Conservation (phyloP, 2,888 invertebrate genomes). For the Nephrotoma flavescens region DNA sequence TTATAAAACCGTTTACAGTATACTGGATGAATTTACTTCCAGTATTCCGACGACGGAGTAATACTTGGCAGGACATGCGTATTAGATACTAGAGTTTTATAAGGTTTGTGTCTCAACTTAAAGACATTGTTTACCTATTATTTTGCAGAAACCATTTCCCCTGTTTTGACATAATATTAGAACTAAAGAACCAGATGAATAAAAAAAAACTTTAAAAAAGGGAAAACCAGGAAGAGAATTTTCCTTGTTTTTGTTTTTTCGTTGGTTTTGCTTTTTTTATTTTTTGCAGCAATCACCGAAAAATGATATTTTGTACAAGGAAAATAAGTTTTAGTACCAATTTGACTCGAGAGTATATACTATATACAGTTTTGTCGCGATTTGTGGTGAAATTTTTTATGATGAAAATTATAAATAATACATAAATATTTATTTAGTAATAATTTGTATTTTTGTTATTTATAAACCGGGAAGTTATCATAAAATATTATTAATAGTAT, state of each 20-base stretch:
- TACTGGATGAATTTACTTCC: too few species aligned
- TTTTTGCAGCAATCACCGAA: background rate
- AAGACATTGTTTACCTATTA: too few species aligned
- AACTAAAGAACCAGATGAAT: background rate
- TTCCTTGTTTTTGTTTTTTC: background rate
- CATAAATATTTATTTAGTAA: background rate
- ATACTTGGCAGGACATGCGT: too few species aligned
- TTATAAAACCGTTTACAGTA: too few species aligned
- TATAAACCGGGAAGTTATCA: background rate
- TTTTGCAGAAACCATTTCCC: too few species aligned
- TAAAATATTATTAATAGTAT: background rate
- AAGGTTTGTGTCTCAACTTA: too few species aligned
- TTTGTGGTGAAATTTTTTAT: background rate
- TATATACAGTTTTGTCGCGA: background rate
- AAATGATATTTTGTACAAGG: slow-evolving; percentile 1
- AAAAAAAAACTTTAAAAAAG: background rate
- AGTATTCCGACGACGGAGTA: too few species aligned
- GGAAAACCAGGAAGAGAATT: background rate
- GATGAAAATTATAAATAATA: background rate
- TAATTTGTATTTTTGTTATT: background rate
- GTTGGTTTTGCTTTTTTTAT: background rate
- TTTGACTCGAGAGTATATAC: slow-evolving; percentile 1
- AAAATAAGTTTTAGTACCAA: slow-evolving; percentile 4
- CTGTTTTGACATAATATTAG: too few species aligned
- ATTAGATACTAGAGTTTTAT: too few species aligned